These are phyloP conservation scores for Panthera uncia DNA, from an alignment of 2,113 vertebrate species.

Conservation along the genomic window DNA sequence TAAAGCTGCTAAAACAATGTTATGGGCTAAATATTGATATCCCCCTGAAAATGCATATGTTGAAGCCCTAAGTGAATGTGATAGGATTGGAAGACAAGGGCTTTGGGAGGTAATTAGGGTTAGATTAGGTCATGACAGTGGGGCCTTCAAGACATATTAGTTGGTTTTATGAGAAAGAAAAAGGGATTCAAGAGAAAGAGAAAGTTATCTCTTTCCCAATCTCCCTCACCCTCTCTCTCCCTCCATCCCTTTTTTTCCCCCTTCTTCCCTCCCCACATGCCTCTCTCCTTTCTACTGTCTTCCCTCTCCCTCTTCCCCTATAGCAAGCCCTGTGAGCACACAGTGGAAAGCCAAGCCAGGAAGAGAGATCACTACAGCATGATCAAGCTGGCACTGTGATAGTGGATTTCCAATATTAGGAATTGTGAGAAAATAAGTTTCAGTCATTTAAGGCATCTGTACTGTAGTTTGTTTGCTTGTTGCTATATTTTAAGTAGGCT, in stretches of 20 bases:
- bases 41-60: neutral
- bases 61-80: neutral
- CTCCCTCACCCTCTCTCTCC: neutral
- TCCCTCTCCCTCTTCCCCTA: neutral
- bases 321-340: neutral
- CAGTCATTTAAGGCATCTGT: neutral
- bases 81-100: neutral
- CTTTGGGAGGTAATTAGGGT: neutral
- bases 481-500: too few species aligned
- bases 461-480: neutral
- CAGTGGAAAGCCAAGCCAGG: neutral
- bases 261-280: neutral
- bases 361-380: neutral
- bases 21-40: neutral
- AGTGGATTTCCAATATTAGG: neutral
- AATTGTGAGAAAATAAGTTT: neutral
- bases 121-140: neutral
- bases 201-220: neutral
- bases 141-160: neutral
- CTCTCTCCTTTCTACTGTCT: neutral
- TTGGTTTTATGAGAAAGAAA: neutral
- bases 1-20: neutral
- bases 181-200: neutral
- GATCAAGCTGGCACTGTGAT: neutral
- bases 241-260: neutral